Conservation (phyloP, 2,888 invertebrate species). For the Chaetogeoica ovagalla region DNA sequence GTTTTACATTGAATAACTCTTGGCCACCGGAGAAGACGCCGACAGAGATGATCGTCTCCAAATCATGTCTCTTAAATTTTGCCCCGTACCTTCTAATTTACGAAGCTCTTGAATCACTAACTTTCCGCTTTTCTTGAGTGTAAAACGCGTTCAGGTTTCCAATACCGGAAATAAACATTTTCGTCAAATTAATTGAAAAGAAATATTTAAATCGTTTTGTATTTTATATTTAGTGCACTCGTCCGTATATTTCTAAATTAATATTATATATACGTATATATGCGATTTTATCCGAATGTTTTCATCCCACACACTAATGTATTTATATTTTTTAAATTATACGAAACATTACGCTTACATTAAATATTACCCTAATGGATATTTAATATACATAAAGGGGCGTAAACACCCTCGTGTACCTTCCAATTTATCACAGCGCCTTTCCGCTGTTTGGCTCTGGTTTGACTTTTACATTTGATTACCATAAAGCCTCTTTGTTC, state of each 20-base stretch:
- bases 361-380: no score
- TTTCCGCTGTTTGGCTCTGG: constrained; percentile 92
- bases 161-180: background rate
- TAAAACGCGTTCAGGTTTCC: background rate
- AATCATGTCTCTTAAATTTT: constrained; percentile 82
- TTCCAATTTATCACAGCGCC: constrained; percentile 97
- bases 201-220: no score
- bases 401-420: constrained; percentile 63
- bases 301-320: no score
- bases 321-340: no score
- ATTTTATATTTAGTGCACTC: no score
- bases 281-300: no score
- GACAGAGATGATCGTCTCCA: constrained; percentile 84
- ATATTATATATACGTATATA: no score
- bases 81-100: constrained; percentile 81
- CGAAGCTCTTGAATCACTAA: constrained; percentile 82
- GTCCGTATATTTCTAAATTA: no score
- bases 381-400: no score
- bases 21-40: constrained; percentile 71
- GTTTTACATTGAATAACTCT: constrained; percentile 39
- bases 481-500: constrained; percentile 95
- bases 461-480: constrained; percentile 95
- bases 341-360: no score
- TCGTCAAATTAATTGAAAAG: no score
- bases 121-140: constrained; percentile 76